Conservation (phyloP, 2,797 vertebrate genomes). For the Sebastes flavidus region DNA sequence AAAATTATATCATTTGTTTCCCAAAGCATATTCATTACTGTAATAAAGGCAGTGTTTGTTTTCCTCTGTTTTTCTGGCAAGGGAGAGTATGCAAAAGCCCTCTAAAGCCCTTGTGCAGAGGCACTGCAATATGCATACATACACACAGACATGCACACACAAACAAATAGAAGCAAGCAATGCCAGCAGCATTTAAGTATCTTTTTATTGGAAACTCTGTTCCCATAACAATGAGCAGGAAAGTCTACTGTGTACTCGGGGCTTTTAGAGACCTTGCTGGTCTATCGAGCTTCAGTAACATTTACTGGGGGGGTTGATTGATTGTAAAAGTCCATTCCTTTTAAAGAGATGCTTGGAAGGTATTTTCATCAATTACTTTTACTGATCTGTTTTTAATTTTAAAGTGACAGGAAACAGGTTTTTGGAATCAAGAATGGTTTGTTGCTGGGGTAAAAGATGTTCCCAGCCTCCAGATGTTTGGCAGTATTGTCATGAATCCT, state of each 20-base stretch:
- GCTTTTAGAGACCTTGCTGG: conserved; percentile 25
- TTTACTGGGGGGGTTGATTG: conserved; percentile 18
- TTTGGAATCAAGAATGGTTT: conserved; percentile 13
- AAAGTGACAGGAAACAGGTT: conserved; percentile 15
- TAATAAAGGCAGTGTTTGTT: conserved; percentile 76
- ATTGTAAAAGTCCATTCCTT: conserved; percentile 26
- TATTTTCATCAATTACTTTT: conserved; percentile 3
- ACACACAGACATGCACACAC: conserved; percentile 14
- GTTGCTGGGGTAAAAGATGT: conserved; percentile 28
- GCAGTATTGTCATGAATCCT: conserved; percentile 16
- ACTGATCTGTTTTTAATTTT: conserved; percentile 27
- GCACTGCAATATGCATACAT: conserved; percentile 33
- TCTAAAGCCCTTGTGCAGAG: conserved; percentile 39
- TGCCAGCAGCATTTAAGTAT: conserved; percentile 37
- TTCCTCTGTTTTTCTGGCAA: conserved; percentile 59
- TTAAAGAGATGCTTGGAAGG: conserved; percentile 5
- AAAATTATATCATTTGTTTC: conserved; percentile 67
- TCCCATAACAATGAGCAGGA: conserved; percentile 55
- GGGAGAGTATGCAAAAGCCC: conserved; percentile 25
- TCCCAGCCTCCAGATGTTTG: conserved; percentile 55
- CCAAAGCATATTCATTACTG: conserved; percentile 71
- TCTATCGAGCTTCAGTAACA: background rate
- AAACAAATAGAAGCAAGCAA: conserved; percentile 23
- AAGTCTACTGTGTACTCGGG: conserved; percentile 11
- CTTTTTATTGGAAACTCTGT: conserved; percentile 56